Conservation (phyloP, 2,888 invertebrate genomes). For the Drosophila pullipes region DNA sequence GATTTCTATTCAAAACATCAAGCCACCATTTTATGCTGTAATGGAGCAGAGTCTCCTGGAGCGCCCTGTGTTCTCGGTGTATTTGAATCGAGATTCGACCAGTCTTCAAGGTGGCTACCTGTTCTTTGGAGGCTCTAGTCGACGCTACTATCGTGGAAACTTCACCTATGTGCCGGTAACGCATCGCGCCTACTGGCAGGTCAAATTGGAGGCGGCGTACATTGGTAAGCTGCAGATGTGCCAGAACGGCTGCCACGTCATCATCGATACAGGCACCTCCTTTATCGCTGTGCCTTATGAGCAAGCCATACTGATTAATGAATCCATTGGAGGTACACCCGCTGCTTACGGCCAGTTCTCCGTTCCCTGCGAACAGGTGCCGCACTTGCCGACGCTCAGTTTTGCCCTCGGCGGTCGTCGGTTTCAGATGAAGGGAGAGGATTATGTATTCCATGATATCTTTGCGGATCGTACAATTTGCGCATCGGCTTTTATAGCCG, state of each 20-base stretch:
- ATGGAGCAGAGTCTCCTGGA: constrained; percentile 58
- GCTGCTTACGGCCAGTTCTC: constrained; percentile 92
- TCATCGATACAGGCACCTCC: constrained; percentile 90
- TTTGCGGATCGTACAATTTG: constrained; percentile 92
- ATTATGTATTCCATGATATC: constrained; percentile 93
- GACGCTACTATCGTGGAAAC: constrained; percentile 54
- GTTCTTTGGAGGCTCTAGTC: constrained; percentile 69
- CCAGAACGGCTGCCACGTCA: constrained; percentile 62
- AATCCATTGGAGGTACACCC: constrained; percentile 92
- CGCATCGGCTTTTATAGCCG: constrained; percentile 70
- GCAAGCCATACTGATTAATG: constrained; percentile 92
- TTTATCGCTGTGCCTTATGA: constrained; percentile 94
- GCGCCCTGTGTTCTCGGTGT: constrained; percentile 64
- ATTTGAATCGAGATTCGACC: constrained; percentile 47
- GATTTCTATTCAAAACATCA: constrained; percentile 64
- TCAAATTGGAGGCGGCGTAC: constrained; percentile 52
- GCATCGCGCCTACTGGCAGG: constrained; percentile 68
- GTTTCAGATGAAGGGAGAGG: constrained; percentile 91
- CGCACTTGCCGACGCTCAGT: constrained; percentile 90
- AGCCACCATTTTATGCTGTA: constrained; percentile 67
- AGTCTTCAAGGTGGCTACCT: constrained; percentile 55
- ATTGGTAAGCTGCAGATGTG: constrained; percentile 57
- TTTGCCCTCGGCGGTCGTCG: constrained; percentile 90
- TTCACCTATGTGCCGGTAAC: constrained; percentile 69
- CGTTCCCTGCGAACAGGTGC: constrained; percentile 92